Evolutionary conservation across 2,113 vertebrate genomes (phyloP).

Genomic region (Oreochromis niloticus): DNA sequence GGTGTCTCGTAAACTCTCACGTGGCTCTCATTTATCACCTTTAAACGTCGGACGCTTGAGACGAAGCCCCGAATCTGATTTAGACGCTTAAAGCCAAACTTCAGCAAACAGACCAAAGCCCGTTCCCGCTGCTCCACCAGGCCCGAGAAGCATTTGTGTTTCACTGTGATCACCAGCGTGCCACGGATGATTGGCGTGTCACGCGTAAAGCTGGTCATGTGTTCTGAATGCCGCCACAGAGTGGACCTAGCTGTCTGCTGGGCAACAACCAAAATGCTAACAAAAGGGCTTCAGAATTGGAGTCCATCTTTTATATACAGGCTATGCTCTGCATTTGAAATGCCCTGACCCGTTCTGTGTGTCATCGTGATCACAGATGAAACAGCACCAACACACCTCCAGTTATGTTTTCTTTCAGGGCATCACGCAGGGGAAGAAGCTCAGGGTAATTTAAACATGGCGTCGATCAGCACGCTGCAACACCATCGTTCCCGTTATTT

Average conservation of each 20-base stretch:
- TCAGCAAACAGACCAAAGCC: background rate
- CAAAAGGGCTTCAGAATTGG: background rate
- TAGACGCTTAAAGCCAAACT: background rate
- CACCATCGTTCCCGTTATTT: background rate
- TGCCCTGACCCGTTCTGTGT: background rate
- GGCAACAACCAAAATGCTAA: too few species aligned
- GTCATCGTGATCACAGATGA: background rate
- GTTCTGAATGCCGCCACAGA: background rate
- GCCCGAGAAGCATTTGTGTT: background rate
- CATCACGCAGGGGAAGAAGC: background rate
- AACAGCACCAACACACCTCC: background rate
- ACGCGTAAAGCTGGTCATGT: background rate
- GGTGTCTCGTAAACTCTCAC: background rate
- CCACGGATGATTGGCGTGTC: background rate
- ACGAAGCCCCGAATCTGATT: background rate
- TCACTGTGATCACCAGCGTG: background rate
- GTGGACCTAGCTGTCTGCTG: background rate
- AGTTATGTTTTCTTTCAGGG: background rate
- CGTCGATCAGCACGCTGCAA: background rate
- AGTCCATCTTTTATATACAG: background rate
- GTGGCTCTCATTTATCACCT: background rate
- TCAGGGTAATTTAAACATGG: background rate
- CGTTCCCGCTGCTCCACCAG: background rate
- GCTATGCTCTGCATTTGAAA: background rate
- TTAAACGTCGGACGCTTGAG: background rate